A percentile compares a stretch with the other conserved stretches of the same genome.
Conservation (phyloP, 2,888 invertebrate species). For the Pecten maximus region DNA sequence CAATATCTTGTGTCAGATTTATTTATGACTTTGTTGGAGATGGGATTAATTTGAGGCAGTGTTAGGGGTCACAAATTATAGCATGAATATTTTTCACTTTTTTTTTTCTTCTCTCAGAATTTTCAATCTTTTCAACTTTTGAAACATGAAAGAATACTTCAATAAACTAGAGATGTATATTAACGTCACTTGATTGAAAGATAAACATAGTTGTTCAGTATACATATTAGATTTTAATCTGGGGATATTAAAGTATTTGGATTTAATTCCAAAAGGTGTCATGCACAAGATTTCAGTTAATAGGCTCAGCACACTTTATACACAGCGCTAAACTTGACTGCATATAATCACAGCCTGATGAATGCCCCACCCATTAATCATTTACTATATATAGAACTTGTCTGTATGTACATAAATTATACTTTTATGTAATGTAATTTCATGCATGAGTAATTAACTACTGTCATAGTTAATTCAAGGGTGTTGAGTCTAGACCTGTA, state of each 20-base stretch:
- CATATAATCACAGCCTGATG: constrained; percentile 2
- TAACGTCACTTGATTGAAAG: not conserved
- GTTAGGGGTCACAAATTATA: not conserved
- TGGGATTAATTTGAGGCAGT: too few species aligned
- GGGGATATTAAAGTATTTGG: not conserved
- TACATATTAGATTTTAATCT: not conserved
- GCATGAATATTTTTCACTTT: not conserved
- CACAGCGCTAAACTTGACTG: not conserved
- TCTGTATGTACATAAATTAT: not conserved
- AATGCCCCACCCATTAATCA: constrained; percentile 7
- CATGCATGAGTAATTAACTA: constrained; percentile 9
- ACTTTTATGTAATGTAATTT: constrained; percentile 1
- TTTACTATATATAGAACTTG: not conserved
- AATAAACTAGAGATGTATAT: not conserved
- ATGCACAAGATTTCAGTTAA: not conserved
- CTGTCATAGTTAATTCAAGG: constrained; percentile 1
- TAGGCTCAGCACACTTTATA: constrained; percentile 15
- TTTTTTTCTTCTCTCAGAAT: not conserved
- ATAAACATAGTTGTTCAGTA: not conserved
- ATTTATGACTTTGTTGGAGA: not conserved
- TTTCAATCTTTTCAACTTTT: not conserved
- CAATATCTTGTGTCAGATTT: not conserved
- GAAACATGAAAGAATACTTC: not conserved
- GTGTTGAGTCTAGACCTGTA: not conserved
- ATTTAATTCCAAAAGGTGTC: constrained; percentile 14